These are phyloP conservation scores for Knipowitschia caucasica DNA, from an alignment of 2,797 vertebrate species.

Conservation along the genomic window DNA sequence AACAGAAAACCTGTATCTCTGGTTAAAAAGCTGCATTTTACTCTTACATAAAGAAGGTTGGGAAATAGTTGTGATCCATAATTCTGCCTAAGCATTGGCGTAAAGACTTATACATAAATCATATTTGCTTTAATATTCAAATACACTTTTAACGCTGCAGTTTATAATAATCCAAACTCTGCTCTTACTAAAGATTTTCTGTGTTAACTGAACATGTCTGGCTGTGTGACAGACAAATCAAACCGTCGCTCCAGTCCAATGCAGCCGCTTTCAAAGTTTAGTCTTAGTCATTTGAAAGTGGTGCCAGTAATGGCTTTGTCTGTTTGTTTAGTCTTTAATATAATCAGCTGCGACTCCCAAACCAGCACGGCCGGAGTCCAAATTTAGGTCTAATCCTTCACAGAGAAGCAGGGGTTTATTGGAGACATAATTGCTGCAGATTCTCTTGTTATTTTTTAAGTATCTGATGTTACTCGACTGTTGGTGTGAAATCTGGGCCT, in stretches of 20 bases:
- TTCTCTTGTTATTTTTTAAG: constrained; percentile 27
- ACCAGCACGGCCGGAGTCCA: constrained; percentile 37
- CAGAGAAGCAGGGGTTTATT: constrained; percentile 51
- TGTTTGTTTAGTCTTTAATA: constrained; percentile 56
- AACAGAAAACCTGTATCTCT: no score
- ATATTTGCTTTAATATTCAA: no score
- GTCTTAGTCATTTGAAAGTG: constrained; percentile 23
- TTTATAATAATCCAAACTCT: background rate
- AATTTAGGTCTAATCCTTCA: constrained; percentile 48
- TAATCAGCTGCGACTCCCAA: constrained; percentile 49
- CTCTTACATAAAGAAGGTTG: no score
- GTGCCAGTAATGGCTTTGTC: constrained; percentile 41
- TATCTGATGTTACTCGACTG: constrained; percentile 28
- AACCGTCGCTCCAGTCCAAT: constrained; percentile 34
- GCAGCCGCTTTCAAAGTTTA: constrained; percentile 21
- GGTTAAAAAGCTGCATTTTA: no score
- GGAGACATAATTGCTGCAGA: constrained; percentile 51
- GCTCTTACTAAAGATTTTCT: background rate
- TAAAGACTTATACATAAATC: no score
- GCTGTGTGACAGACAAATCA: constrained; percentile 32
- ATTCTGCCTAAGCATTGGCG: no score
- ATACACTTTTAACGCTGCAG: background rate
- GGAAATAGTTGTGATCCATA: no score
- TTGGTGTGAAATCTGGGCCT: constrained; percentile 2
- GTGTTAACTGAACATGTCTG: background rate